phyloP scores from a whole-genome alignment of 37 sponge, comb jelly and placozoan genomes.

The Beroe ovata region DNA sequence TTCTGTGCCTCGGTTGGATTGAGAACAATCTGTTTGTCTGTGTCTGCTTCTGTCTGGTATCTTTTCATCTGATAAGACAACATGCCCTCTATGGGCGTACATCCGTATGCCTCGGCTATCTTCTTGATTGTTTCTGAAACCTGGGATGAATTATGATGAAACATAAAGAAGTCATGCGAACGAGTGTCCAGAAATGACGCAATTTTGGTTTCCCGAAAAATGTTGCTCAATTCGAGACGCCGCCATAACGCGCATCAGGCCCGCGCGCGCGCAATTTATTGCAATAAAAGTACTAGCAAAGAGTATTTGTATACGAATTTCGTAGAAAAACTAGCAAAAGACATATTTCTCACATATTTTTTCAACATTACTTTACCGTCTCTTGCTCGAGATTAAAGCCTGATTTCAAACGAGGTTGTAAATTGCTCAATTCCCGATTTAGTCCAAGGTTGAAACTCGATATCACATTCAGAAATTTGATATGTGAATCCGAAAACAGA shows the following conservation, averaged over 20 bases:
- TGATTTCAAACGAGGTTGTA: too few relatives aligned
- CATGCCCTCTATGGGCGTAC: constrained; percentile 86
- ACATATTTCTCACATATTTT: too few relatives aligned
- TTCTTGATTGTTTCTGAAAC: constrained; percentile 87
- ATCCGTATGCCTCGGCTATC: constrained; percentile 76
- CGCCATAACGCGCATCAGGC: neutral
- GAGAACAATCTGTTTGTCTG: constrained; percentile 72
- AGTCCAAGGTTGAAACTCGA: too few relatives aligned
- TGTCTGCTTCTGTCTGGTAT: constrained; percentile 75
- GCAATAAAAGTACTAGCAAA: constrained; percentile 62
- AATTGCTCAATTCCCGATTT: too few relatives aligned
- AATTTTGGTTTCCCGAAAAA: too few relatives aligned
- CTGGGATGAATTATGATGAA: too few relatives aligned
- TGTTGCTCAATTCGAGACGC: neutral
- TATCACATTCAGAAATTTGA: too few relatives aligned
- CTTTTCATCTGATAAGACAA: constrained; percentile 78
- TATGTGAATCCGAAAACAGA: too few relatives aligned
- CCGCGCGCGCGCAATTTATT: constrained; percentile 37
- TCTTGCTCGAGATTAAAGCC: too few relatives aligned
- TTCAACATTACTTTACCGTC: too few relatives aligned
- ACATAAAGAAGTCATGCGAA: too few relatives aligned
- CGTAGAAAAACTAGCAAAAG: constrained; percentile 60
- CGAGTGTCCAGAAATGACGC: neutral
- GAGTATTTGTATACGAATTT: neutral
- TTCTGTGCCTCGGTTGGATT: constrained; percentile 73